Percentiles rank a stretch among this genome's conserved stretches.
Evolutionary conservation across 2,888 invertebrate species (phyloP).

Genomic region (Eulithis testata): DNA sequence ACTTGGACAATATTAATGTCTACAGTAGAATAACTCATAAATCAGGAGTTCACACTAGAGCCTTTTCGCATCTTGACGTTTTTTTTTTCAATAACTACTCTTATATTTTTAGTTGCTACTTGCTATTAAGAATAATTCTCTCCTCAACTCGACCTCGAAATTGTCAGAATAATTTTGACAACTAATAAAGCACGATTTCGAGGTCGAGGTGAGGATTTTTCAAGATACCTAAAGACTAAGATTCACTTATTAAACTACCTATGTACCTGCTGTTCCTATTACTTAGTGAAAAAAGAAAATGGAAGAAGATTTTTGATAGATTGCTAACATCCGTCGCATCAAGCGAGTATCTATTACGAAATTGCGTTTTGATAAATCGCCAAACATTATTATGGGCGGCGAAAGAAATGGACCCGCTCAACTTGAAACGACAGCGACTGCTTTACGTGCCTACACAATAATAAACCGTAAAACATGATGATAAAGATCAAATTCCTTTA

Average conservation of each 20-base stretch:
- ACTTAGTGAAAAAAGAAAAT: conserved; percentile 1
- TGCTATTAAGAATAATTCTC: too few relatives aligned
- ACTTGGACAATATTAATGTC: conserved; percentile 10
- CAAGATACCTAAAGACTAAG: too few relatives aligned
- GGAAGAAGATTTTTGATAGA: conserved; percentile 54
- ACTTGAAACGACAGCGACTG: conserved; percentile 66
- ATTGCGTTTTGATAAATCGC: conserved; percentile 84
- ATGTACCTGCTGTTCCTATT: too few relatives aligned
- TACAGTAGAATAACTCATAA: background rate
- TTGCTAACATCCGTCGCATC: conserved; percentile 73
- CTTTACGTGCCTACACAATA: conserved; percentile 44
- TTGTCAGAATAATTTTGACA: too few relatives aligned
- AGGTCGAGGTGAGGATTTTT: too few relatives aligned
- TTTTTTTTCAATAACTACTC: background rate
- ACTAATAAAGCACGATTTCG: too few relatives aligned
- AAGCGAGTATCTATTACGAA: conserved; percentile 82
- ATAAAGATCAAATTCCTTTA: conserved; percentile 51
- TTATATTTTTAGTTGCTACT: too few relatives aligned
- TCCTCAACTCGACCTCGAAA: too few relatives aligned
- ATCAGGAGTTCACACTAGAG: background rate
- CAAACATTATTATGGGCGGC: conserved; percentile 81
- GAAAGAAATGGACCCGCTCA: conserved; percentile 81
- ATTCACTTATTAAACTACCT: too few relatives aligned
- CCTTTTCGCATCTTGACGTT: background rate
- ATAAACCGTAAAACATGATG: conserved; percentile 46